Conservation (phyloP, 2,797 vertebrate species). For the Taeniopygia guttata region DNA sequence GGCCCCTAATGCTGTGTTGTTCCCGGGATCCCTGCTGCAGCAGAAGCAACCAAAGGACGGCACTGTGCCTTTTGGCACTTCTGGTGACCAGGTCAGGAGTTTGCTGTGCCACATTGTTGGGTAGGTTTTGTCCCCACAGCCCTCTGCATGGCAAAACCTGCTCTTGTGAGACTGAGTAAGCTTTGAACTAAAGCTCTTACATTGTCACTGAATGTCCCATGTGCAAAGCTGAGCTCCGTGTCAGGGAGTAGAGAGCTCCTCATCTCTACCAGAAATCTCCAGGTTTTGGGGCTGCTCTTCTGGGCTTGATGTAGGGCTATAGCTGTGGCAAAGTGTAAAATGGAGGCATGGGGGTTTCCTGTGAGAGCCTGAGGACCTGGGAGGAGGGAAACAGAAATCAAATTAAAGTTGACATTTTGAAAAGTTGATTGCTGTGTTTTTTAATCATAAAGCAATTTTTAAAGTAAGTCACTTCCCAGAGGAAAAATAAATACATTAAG, state of each 20-base stretch:
- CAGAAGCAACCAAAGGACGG: rapidly evolving
- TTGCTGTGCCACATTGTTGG: rapidly evolving
- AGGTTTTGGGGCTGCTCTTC: background rate
- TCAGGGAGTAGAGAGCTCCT: background rate
- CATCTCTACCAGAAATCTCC: background rate
- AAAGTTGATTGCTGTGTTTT: conserved; percentile 26
- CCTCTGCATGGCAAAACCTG: background rate
- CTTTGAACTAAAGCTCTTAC: background rate
- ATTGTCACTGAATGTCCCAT: background rate
- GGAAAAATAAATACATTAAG: conserved; percentile 1
- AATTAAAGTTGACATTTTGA: conserved; percentile 3
- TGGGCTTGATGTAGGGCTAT: background rate
- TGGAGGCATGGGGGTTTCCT: background rate
- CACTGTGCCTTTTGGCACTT: background rate
- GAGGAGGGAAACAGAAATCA: conserved; percentile 1
- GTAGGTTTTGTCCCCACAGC: background rate
- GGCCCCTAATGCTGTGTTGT: rapidly evolving
- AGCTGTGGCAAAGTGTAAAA: background rate
- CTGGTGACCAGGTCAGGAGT: background rate
- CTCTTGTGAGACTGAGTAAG: background rate
- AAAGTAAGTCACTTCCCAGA: conserved; percentile 1
- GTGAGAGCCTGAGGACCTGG: background rate
- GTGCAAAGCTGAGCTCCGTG: background rate
- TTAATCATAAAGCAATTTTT: conserved; percentile 30
- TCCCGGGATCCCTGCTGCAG: background rate